These are phyloP conservation scores for Halcyon chelicuti DNA, from an alignment of 2,797 vertebrate species.

Conservation along the genomic window DNA sequence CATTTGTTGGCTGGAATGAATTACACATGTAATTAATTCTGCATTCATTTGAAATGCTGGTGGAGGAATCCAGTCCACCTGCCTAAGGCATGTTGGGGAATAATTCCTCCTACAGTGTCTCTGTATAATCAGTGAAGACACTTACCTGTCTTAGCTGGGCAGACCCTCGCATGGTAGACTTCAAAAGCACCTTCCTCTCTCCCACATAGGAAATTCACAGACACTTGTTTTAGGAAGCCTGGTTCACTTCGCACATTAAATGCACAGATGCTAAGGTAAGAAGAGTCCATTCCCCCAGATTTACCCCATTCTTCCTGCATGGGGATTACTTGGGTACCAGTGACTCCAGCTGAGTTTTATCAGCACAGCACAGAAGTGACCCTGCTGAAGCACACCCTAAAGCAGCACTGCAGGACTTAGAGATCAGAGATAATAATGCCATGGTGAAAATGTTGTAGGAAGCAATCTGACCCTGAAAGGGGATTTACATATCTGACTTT, in stretches of 20 bases:
- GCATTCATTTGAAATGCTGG: not conserved
- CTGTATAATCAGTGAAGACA: not conserved
- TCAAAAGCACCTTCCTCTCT: not conserved
- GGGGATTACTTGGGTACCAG: not conserved
- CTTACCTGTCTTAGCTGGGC: not conserved
- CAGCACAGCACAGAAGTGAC: not conserved
- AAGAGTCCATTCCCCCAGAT: not conserved
- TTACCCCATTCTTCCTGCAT: not conserved
- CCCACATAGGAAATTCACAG: not conserved
- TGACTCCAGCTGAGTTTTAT: not conserved
- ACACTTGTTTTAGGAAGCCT: not conserved
- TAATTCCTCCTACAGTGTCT: not conserved
- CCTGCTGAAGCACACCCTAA: not conserved
- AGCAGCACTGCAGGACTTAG: not conserved
- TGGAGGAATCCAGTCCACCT: not conserved
- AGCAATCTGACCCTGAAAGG: not conserved
- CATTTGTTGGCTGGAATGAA: not conserved
- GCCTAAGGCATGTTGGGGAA: not conserved
- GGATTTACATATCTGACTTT: not conserved
- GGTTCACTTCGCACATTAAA: not conserved
- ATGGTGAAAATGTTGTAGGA: not conserved
- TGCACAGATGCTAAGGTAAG: not conserved
- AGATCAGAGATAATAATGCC: not conserved
- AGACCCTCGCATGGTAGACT: accelerated
- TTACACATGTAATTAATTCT: not conserved